These are phyloP conservation scores for Napeogenes inachia DNA, from an alignment of 2,888 invertebrate genomes.

Conservation along the genomic window DNA sequence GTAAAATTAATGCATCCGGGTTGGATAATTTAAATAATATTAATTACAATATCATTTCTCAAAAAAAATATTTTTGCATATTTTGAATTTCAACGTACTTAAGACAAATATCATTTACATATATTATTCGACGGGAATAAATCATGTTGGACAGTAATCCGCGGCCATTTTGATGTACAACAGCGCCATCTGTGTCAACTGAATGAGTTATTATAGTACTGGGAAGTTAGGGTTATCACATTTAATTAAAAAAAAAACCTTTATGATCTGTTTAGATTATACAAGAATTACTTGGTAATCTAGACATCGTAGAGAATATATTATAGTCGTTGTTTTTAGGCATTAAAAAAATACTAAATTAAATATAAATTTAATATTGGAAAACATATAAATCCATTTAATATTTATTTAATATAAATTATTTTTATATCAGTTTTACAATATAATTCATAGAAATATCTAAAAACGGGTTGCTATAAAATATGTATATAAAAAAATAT, in stretches of 20 bases:
- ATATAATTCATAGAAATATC: no score
- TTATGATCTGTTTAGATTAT: no score
- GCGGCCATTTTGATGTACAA: slow-evolving; percentile 71
- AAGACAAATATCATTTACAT: slow-evolving; percentile 36
- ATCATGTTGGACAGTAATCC: slow-evolving; percentile 70
- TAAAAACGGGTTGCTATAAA: no score
- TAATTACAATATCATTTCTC: not conserved
- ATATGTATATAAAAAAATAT: not conserved
- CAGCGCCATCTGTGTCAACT: slow-evolving; percentile 76
- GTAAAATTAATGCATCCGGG: slow-evolving; percentile 5
- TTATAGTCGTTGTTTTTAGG: no score
- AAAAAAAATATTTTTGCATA: not conserved
- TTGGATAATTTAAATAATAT: slow-evolving; percentile 2
- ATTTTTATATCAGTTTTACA: no score
- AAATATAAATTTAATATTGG: no score
- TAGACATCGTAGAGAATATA: no score
- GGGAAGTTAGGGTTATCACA: slow-evolving; percentile 47
- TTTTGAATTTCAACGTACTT: slow-evolving; percentile 4
- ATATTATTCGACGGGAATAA: slow-evolving; percentile 67
- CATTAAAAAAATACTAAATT: no score
- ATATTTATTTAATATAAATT: no score
- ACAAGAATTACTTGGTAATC: no score
- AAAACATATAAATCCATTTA: no score
- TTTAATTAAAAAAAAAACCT: not conserved
- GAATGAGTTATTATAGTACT: slow-evolving; percentile 68